Percentiles rank a stretch among this genome's conserved stretches.
Evolutionary conservation across 2,888 invertebrate species (phyloP).

Genomic region (Lycocerus yunnanus): DNA sequence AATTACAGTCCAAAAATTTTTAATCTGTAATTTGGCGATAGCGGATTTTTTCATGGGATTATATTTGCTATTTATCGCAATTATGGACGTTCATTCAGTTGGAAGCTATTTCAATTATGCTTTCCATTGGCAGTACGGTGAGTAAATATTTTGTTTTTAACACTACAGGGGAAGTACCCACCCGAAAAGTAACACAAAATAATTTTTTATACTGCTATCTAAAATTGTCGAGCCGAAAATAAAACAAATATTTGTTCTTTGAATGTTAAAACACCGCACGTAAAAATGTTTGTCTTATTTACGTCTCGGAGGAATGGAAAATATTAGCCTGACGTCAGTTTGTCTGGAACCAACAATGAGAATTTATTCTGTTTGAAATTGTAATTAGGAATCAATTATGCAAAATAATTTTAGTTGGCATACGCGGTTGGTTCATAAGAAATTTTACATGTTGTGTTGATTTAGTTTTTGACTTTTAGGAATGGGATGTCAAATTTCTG

Average conservation of each 20-base stretch:
- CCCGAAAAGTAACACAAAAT: neutral
- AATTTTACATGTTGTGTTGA: neutral
- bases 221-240: neutral
- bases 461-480: slow-evolving; percentile 52
- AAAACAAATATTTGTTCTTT: neutral
- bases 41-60: slow-evolving; percentile 88
- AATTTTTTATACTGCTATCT: neutral
- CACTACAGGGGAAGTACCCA: neutral
- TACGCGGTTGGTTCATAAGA: neutral
- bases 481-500: slow-evolving; percentile 82
- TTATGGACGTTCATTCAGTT: slow-evolving; percentile 81
- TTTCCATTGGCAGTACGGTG: slow-evolving; percentile 85
- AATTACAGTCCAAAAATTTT: slow-evolving; percentile 68
- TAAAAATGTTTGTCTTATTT: neutral
- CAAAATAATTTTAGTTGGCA: slow-evolving; percentile 16
- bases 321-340: neutral
- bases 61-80: slow-evolving; percentile 81
- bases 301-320: neutral
- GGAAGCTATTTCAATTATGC: slow-evolving; percentile 90
- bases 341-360: neutral
- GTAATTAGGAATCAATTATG: neutral
- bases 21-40: slow-evolving; percentile 83
- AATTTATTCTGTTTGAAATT: neutral
- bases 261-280: no score
- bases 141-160: slow-evolving; percentile 24